A percentile compares a stretch with the other conserved stretches of the same genome.
phyloP scores from a whole-genome alignment of 1,140 invertebrate genomes.

The Anastatus disparis region DNA sequence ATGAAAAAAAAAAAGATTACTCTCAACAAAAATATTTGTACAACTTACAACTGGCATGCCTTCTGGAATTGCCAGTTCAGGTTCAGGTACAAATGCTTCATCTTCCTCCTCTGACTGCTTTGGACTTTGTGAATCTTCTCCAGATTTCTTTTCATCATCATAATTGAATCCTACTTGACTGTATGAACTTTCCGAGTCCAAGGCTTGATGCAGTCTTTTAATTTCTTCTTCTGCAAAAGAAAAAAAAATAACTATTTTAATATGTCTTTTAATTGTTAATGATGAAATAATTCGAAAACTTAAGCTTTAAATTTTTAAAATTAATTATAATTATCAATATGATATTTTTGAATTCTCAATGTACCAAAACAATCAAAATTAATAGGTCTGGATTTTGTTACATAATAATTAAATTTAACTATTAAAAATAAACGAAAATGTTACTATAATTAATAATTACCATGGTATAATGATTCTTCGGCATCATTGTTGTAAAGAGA shows the following conservation, averaged over 20 bases:
- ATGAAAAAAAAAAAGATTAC: constrained; percentile 5
- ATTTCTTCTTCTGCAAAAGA: constrained; percentile 88
- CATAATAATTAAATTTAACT: neutral
- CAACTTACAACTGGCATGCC: constrained; percentile 78
- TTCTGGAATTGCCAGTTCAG: constrained; percentile 77
- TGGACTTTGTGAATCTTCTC: constrained; percentile 60
- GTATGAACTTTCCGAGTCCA: constrained; percentile 76
- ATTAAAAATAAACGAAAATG: constrained; percentile 3
- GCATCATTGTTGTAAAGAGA: constrained; percentile 88
- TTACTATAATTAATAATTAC: constrained; percentile 62
- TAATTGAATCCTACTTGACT: constrained; percentile 87
- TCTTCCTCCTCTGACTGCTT: constrained; percentile 70
- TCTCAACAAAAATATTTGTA: constrained; percentile 23
- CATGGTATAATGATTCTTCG: constrained; percentile 86
- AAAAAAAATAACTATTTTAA: constrained; percentile 1
- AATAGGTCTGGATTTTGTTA: no score
- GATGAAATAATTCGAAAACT: no score
- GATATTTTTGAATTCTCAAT: neutral
- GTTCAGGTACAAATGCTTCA: constrained; percentile 76
- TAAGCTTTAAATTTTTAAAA: constrained; percentile 1
- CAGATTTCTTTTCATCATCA: constrained; percentile 65
- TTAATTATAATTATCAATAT: constrained; percentile 17
- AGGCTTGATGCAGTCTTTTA: constrained; percentile 83
- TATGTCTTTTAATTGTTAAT: no score
- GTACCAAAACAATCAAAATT: no score